Conservation (phyloP, 2,113 vertebrate genomes). For the zebrafish (Danio rerio) region GRCz12tu NC_133179.1:10586001-10586500, state of each 20-base stretch:
- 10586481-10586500: not conserved
- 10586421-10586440: slow-evolving; percentile 10
- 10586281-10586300: slow-evolving; percentile 1
- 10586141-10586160: slow-evolving; percentile 50
- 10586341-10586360: not conserved
- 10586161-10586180: slow-evolving; percentile 38
- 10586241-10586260: not conserved
- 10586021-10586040: not conserved
- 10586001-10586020: not conserved
- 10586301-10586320: not conserved
- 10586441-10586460: not conserved
- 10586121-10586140: slow-evolving; percentile 58
- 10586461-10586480: not conserved
- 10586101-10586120: slow-evolving; percentile 27
- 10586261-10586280: not conserved
- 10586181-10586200: slow-evolving; percentile 31
- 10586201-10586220: not conserved
- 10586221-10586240: not conserved
- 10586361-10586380: not conserved
- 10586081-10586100: slow-evolving; percentile 26
- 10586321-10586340: not conserved
- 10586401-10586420: slow-evolving; percentile 12
- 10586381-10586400: not conserved
- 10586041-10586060: slow-evolving; percentile 11
- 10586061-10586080: not conserved